Evolutionary conservation across 2,888 invertebrate genomes (phyloP).

Genomic region (Torymus aiolomorphi): DNA sequence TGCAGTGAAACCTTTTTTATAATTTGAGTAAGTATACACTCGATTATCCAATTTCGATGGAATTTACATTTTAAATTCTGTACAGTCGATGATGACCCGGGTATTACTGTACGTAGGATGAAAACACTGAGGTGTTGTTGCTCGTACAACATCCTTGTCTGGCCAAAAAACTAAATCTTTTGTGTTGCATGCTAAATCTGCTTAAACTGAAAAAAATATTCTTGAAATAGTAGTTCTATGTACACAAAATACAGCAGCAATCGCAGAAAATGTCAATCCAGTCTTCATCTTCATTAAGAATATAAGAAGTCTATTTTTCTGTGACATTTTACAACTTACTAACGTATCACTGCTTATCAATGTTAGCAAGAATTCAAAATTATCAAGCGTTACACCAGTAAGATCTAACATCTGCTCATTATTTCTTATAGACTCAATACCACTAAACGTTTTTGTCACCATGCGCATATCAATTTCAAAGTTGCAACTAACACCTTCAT

Average conservation of each 20-base stretch:
- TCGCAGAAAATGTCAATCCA: background rate
- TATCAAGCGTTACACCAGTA: constrained; percentile 51
- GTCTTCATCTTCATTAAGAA: constrained; percentile 5
- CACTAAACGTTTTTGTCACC: too few relatives aligned
- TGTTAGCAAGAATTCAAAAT: constrained; percentile 56
- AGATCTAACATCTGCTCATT: constrained; percentile 52
- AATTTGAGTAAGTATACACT: constrained; percentile 34
- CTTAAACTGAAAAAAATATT: too few relatives aligned
- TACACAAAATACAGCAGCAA: background rate
- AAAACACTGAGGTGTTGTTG: constrained; percentile 2
- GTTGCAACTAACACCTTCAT: too few relatives aligned
- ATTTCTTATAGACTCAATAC: too few relatives aligned
- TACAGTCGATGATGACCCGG: background rate
- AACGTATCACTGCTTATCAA: too few relatives aligned
- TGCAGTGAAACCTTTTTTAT: constrained; percentile 55
- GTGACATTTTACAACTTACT: constrained; percentile 47
- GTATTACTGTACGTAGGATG: too few relatives aligned
- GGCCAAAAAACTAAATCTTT: constrained; percentile 15
- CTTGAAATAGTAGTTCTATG: background rate
- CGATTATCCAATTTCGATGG: too few relatives aligned
- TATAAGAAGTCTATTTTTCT: constrained; percentile 3
- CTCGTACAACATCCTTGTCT: background rate
- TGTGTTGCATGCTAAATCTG: background rate
- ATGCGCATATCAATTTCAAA: too few relatives aligned
- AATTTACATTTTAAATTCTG: constrained; percentile 8